Conservation (phyloP, 2,113 vertebrate genomes). For the Reinhardtius hippoglossoides region DNA sequence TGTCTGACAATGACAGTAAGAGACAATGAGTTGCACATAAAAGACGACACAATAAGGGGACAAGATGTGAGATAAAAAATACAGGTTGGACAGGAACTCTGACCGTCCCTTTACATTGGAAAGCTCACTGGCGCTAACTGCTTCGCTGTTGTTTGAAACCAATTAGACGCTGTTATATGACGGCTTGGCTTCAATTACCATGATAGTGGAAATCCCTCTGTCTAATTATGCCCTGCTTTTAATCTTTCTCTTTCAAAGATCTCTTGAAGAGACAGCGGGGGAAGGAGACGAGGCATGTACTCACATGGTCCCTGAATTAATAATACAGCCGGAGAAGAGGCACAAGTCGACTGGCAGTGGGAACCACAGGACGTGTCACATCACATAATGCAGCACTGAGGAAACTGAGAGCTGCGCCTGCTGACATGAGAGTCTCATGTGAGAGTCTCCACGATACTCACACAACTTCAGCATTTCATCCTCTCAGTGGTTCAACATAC, state of each 20-base stretch:
- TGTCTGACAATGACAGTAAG: too few species aligned
- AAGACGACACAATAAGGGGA: slow-evolving; percentile 9
- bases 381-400: slow-evolving; percentile 64
- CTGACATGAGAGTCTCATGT: slow-evolving; percentile 34
- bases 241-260: slow-evolving; percentile 64
- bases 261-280: slow-evolving; percentile 52
- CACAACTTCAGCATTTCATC: slow-evolving; percentile 8
- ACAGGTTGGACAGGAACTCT: too few species aligned
- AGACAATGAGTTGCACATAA: not conserved
- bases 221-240: slow-evolving; percentile 74
- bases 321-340: slow-evolving; percentile 72
- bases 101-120: slow-evolving; percentile 39
- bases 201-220: slow-evolving; percentile 62
- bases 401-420: slow-evolving; percentile 66
- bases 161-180: slow-evolving; percentile 74
- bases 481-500: not conserved
- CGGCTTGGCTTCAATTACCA: slow-evolving; percentile 69
- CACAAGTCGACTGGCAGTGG: slow-evolving; percentile 59
- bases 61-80: not conserved
- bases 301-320: slow-evolving; percentile 75
- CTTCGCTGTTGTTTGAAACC: slow-evolving; percentile 65
- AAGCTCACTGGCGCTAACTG: slow-evolving; percentile 27
- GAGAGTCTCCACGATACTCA: not conserved
- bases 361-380: slow-evolving; percentile 69
- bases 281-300: slow-evolving; percentile 53